Evolutionary conservation across 2,888 invertebrate genomes (phyloP).

Genomic region (Unio delphinus): DNA sequence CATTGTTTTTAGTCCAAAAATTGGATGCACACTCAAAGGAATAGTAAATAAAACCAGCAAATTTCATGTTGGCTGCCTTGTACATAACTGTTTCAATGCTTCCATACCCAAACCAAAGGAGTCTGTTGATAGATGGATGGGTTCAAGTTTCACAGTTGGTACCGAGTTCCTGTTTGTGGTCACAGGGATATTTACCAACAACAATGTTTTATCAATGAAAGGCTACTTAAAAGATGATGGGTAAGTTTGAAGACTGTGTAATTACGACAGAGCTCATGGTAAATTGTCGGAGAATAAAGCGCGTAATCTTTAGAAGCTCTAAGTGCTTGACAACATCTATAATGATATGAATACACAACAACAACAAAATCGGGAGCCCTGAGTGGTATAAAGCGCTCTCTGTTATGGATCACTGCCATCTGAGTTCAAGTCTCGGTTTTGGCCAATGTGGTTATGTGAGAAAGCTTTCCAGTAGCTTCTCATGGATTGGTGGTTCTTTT

Average conservation of each 20-base stretch:
- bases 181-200: conserved; percentile 73
- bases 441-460: no score
- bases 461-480: no score
- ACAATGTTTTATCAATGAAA: conserved; percentile 45
- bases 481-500: no score
- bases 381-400: no score
- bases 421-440: no score
- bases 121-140: conserved; percentile 75
- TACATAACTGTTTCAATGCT: conserved; percentile 82
- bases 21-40: conserved; percentile 77
- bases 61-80: conserved; percentile 80
- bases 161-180: conserved; percentile 78
- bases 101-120: conserved; percentile 78
- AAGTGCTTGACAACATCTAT: no score
- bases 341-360: no score
- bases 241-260: neutral
- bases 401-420: no score
- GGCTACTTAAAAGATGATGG: conserved; percentile 22
- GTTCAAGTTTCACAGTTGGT: conserved; percentile 75
- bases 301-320: no score
- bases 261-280: no score
- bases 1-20: conserved; percentile 79
- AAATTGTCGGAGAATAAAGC: no score
- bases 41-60: conserved; percentile 79
- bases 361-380: no score